Evolutionary conservation across 2,113 vertebrate genomes (phyloP), one percentile per base, ranked within the genome.

Genomic region (Pogonocichla stellata): DNA sequence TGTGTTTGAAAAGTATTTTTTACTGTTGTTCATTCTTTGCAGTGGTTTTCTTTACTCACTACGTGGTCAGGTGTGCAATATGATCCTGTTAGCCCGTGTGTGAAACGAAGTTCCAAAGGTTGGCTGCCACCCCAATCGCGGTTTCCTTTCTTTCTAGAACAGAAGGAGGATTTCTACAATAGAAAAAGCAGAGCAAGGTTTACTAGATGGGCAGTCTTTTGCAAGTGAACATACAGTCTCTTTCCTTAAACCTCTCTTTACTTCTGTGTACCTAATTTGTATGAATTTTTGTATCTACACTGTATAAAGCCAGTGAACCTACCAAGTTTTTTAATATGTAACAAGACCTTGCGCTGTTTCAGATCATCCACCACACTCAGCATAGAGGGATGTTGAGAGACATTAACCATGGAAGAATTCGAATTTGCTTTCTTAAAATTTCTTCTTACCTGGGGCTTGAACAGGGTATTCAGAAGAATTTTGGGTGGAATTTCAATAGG

Each of bases 321-420:
- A 43, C 3, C 0, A 56, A 42, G 20, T 25, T 54, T 42, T 79
- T 50, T 62, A 80, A 38, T 38, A 43, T 8, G 6, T 60, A 64
- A 48, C 5, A 29, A 53, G 54, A 43, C 25, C 17, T 51, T 71
- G 23, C 13, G 1, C 6, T 71, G 12, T 31, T 78, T 28, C 8
- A 56, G n/a, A 64, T 51, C 25, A 43, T 40, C 31, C 36, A 47
- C 31, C 26, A 65, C 19, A 28, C 31, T 72, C 70, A 34, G 18
- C 19, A n/a, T 12, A 79, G 22, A 24, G 1, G 0, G 7, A 4
- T 20, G 1, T 40, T 86, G 33, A 8, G 20, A 73, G 42, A 29
- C 29, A 11, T 50, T 53, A 80, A 19, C 10, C 4, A 4, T 38
- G 4, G 14, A 71, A 77, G 6, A 89, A 50, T 89, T 81, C 12